Base-by-base conservation (phyloP, 2,888 invertebrate genomes). In the Automeris io region DNA sequence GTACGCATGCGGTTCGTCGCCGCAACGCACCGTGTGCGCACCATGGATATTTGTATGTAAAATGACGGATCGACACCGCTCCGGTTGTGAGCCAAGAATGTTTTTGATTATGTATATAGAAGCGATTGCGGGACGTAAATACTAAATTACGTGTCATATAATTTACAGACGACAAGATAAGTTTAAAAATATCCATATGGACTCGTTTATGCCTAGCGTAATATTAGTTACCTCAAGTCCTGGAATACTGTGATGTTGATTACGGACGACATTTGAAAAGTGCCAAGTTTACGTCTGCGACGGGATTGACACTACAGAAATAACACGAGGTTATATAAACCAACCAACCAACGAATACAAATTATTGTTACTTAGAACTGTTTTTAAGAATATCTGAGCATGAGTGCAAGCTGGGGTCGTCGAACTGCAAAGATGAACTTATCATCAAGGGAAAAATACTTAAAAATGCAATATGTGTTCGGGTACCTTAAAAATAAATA, bases 211-310 rank as follows among this genome's bases (percentile, higher is more conserved):
- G n/a, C n/a, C n/a, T n/a, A n/a, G n/a, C n/a, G n/a, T n/a, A n/a
- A n/a, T n/a, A n/a, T n/a, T n/a, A n/a, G n/a, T n/a, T n/a, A n/a
- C n/a, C n/a, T n/a, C n/a, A 61, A 66, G 68, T 58, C 64, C 65
- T 61, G 61, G 60, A 66, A 56, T 45, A 48, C 49, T 54, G 56
- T 57, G 48, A 51, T 50, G 58, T 46, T 64, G 67, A 65, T 58
- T 61, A 58, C 49, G 43, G 48, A 47, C 57, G 63, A 60, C 55
- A 60, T 58, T 58, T 53, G 57, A 48, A 55, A 61, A 70, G 69
- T 76, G 81, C 80, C 80, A 81, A 79, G 77, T 77, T 77, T 78
- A 77, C 71, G 70, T 55, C 61, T 56, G 50, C 59, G 57, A 41
- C 42, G 39, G 46, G 44, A 39, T 54, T 47, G 57, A 56, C 59